Conservation (phyloP, 1,140 invertebrate species). For the Phymastichus coffea region DNA sequence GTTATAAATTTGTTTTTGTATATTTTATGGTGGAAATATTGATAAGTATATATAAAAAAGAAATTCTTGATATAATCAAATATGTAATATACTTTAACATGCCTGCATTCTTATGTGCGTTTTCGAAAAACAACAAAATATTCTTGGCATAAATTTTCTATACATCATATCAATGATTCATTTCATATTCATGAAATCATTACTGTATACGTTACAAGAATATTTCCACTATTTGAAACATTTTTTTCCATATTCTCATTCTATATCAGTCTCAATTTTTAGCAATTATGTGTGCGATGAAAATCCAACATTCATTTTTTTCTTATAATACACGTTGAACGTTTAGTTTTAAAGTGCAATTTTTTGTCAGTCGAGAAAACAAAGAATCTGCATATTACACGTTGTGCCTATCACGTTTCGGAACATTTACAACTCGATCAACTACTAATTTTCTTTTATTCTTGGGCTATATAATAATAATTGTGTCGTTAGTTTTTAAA, state of each 20-base stretch:
- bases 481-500: constrained; percentile 21
- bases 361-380: constrained; percentile 9
- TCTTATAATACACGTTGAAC: background rate
- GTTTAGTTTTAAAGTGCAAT: constrained; percentile 10
- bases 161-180: no score
- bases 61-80: no score
- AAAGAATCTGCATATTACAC: background rate
- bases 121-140: no score
- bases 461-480: constrained; percentile 22
- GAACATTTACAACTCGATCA: constrained; percentile 7
- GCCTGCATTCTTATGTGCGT: no score
- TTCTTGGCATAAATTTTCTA: no score
- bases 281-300: background rate
- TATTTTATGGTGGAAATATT: no score
- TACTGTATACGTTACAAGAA: no score
- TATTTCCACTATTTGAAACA: constrained; percentile 15
- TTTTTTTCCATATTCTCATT: constrained; percentile 19
- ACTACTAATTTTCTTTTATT: constrained; percentile 17
- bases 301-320: no score
- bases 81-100: no score
- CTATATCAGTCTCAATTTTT: background rate
- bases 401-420: background rate
- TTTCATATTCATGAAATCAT: no score
- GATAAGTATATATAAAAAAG: no score
- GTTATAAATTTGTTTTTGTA: no score